Evolutionary conservation across 2,113 vertebrate genomes (phyloP), one percentile per base, ranked within the genome.

Genomic region (Nycticebus coucang): DNA sequence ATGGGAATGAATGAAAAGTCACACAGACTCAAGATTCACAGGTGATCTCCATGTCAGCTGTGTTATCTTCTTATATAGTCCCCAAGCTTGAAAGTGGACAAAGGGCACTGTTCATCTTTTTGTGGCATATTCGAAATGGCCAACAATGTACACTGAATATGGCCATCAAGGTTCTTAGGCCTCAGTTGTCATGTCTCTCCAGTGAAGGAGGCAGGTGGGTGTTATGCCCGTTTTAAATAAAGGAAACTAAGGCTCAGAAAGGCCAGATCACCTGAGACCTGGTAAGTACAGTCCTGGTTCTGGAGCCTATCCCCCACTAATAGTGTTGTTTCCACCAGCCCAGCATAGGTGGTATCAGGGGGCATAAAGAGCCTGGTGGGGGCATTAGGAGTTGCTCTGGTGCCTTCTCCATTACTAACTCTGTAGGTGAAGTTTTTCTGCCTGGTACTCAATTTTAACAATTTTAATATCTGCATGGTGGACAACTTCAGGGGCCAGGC

Each of bases 331-430:
- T 45, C 66, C 17, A 13, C n/a, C 22, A 55, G 18, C 33, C 30
- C 12, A 13, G 45, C 0, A 1, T n/a, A 4, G 55, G 82, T 28
- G 26, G 2, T 7, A 4, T 22, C 9, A 68, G 55, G 21, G 21
- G 26, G 26, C 75, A 4, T 93, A 30, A 22, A 7, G 35, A 35
- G 53, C 62, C 50, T 57, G 33, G 37, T 45, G 45, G 5, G 21
- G n/a, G 24, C n/a, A 30, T 5, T 45, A 4, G 28, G n/a, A 8
- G 37, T 60, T 28, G 22, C 60, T 90, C 71, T 88, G 10, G 4
- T 75, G 18, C 59, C 78, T 86, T 77, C 22, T 69, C 64, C 21
- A 4, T 84, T 22, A n/a, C 30, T 50, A 21, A n/a, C 19, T 77
- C 35, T 21, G 5, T 59, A 15, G 14, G 17, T 21, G 19, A 68